These are phyloP conservation scores for Pantelozetes paolii DNA, from an alignment of 2,888 invertebrate genomes.

Conservation along the genomic window DNA sequence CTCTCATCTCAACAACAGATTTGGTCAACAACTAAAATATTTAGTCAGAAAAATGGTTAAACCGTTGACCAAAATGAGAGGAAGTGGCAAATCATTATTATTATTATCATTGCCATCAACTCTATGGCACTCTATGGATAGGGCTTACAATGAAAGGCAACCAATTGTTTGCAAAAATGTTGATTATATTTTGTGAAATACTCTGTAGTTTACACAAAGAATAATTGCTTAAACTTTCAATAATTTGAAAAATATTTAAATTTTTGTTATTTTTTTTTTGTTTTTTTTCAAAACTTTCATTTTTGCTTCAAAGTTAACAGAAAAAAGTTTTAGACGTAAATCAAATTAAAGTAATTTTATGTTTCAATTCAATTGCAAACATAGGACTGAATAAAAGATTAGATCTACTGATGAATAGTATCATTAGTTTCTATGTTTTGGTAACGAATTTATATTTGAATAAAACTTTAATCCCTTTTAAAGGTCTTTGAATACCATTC, in stretches of 20 bases:
- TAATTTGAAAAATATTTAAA: too few species aligned
- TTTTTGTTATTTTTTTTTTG: too few species aligned
- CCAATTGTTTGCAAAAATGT: too few species aligned
- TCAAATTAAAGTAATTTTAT: neutral
- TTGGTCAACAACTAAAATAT: conserved; percentile 18
- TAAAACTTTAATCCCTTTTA: neutral
- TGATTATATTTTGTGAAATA: too few species aligned
- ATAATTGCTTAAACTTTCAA: too few species aligned
- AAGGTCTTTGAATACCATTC: neutral
- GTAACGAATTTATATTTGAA: conserved; percentile 14
- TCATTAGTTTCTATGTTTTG: neutral
- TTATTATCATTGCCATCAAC: conserved; percentile 15
- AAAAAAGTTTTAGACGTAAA: neutral
- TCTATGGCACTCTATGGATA: neutral
- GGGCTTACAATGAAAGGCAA: neutral
- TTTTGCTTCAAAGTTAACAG: neutral
- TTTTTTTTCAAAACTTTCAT: too few species aligned
- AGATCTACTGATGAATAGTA: neutral
- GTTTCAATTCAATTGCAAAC: conserved; percentile 1
- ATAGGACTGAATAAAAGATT: conserved; percentile 17
- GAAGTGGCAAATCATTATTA: conserved; percentile 28
- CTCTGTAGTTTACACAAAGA: too few species aligned
- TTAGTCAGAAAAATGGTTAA: neutral
- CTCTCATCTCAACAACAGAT: neutral
- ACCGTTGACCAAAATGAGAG: neutral